Base-by-base conservation (phyloP, 2,888 invertebrate genomes). In the Diploptera punctata region DNA sequence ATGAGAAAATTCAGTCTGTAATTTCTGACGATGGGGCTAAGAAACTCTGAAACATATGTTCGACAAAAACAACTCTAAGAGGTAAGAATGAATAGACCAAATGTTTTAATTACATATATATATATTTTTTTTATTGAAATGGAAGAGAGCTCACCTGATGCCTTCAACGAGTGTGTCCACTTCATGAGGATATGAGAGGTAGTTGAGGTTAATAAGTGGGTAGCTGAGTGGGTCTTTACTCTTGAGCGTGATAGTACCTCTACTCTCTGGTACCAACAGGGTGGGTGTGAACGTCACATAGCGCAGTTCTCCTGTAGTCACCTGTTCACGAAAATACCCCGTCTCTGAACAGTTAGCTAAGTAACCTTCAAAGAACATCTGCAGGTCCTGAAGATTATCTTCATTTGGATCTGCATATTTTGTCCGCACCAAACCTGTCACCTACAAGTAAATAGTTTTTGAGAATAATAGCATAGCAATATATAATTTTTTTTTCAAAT, bases 161-260 rank as follows among this genome's bases (percentile, higher is more conserved):
- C 54, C 54, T 3, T 68, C 68, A 7, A 68, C 26, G 10, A 68
- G 31, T n/a, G 38, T 18, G 24, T 68, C 57, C 13, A 67, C 67
- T 61, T 75, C 75, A 19, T 43, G 47, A 10, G 38, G 60, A 33
- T 75, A 47, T 9, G 57, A 44, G 16, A 75, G 69, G 69, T 72
- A 75, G 31, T 67, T 73, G 31, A 71, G 71, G 4, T 62, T 7
- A 19, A 75, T 67, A 13, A 16, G 2, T 0, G 75, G 75, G 7
- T 49, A 65, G 21, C 29, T 44, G 26, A 19, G 29, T 0, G 71
- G 61, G 62, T 71, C n/a, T 0, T 52, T 19, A 38, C 44, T 57
- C 5, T 80, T 79, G 10, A 87, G 79, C 62, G 79, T 81, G 1
- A 87, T 52, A 31, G 76, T 77, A 3, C 87, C 87, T 21, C 78